phyloP scores from a whole-genome alignment of 2,113 vertebrate species.

The Micromys minutus region DNA sequence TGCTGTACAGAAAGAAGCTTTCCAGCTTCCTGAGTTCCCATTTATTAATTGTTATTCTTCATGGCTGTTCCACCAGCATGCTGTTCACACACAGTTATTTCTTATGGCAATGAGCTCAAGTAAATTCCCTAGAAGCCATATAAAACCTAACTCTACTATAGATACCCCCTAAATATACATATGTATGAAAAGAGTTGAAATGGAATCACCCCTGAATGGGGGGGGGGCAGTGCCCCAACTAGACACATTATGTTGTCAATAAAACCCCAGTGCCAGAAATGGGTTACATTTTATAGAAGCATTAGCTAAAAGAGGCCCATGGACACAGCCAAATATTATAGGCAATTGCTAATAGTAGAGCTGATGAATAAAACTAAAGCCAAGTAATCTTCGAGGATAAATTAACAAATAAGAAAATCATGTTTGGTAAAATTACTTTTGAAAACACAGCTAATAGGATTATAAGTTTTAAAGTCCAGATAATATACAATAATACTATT shows the following conservation, averaged over 20 bases:
- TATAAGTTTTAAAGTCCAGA: background rate
- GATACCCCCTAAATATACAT: background rate
- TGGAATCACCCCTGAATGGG: background rate
- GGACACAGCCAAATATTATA: background rate
- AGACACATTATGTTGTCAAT: background rate
- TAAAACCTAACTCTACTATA: background rate
- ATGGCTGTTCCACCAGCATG: background rate
- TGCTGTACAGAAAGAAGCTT: background rate
- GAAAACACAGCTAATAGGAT: background rate
- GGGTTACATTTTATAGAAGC: background rate
- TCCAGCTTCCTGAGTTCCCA: background rate
- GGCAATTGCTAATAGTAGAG: background rate
- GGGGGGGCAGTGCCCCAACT: background rate
- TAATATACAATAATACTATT: background rate
- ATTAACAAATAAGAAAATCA: background rate
- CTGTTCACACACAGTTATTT: background rate
- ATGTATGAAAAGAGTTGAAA: background rate
- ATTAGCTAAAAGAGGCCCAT: background rate
- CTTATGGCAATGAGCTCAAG: background rate
- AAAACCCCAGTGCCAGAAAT: background rate
- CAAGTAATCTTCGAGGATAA: background rate
- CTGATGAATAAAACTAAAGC: constrained; percentile 9
- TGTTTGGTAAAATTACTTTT: constrained; percentile 22
- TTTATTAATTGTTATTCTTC: background rate
- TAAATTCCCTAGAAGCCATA: background rate